A percentile compares a stretch with the other conserved stretches of the same genome.
Evolutionary conservation across 2,888 invertebrate species (phyloP).

Genomic region (Priocnemis perturbator): DNA sequence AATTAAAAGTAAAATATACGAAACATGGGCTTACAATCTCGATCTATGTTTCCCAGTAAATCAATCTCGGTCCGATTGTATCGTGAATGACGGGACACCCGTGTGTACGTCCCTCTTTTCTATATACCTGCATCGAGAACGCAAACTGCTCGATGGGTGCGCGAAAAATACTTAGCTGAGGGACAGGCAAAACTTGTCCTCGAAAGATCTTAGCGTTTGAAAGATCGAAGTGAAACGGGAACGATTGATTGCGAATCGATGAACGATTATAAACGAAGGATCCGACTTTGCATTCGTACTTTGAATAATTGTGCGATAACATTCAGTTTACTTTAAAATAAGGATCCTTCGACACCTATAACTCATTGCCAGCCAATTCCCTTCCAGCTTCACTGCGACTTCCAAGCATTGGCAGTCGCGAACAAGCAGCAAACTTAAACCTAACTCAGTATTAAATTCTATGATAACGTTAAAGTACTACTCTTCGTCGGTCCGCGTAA

Average conservation of each 20-base stretch:
- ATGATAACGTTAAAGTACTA: no score
- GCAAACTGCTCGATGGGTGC: conserved; percentile 15
- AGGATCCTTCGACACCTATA: no score
- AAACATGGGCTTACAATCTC: no score
- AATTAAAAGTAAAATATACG: no score
- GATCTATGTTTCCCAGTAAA: no score
- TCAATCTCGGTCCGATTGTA: no score
- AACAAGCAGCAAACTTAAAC: conserved; percentile 43
- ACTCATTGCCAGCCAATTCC: background rate
- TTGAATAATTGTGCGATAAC: no score
- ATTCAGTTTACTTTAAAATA: no score
- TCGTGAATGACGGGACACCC: conserved; percentile 17
- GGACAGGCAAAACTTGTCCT: conserved; percentile 13
- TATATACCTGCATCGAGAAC: background rate
- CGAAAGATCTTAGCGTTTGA: background rate
- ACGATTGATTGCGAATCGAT: background rate
- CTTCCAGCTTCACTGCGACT: conserved; percentile 31
- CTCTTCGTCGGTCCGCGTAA: no score
- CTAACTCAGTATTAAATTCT: background rate
- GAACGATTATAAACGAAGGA: background rate
- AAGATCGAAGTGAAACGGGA: conserved; percentile 6
- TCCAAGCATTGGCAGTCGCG: conserved; percentile 46
- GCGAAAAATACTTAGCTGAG: conserved; percentile 17
- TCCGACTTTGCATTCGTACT: background rate
- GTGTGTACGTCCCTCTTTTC: conserved; percentile 19